Conservation (phyloP, 2,888 invertebrate species). For the Brachyopa scutellaris region DNA sequence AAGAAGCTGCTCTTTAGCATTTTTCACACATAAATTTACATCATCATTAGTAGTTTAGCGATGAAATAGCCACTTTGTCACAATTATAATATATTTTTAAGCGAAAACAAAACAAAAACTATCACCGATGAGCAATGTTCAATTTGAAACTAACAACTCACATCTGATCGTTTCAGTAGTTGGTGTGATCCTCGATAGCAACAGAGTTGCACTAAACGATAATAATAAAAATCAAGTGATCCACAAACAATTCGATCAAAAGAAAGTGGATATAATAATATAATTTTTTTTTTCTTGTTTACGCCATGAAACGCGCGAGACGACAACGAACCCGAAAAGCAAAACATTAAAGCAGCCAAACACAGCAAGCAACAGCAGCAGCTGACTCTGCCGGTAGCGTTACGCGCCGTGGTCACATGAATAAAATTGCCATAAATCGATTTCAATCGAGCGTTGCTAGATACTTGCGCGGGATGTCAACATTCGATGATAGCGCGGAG, state of each 20-base stretch:
- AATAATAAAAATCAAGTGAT: conserved; percentile 66
- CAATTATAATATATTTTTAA: too few species aligned
- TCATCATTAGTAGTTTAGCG: neutral
- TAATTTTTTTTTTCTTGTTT: conserved; percentile 40
- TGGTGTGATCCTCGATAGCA: conserved; percentile 63
- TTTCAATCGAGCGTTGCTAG: conserved; percentile 50
- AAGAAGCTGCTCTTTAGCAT: too few species aligned
- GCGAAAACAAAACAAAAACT: too few species aligned
- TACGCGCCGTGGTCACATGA: conserved; percentile 66
- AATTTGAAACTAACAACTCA: conserved; percentile 19
- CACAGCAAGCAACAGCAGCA: conserved; percentile 17
- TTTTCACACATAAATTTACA: conserved; percentile 44
- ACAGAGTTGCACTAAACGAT: conserved; percentile 59
- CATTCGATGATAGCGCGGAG: conserved; percentile 18
- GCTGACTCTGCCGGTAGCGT: conserved; percentile 65
- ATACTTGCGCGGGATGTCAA: conserved; percentile 25
- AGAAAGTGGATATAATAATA: conserved; percentile 64
- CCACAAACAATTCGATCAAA: conserved; percentile 64
- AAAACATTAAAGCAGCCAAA: conserved; percentile 25
- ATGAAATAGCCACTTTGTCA: conserved; percentile 4
- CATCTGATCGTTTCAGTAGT: conserved; percentile 4
- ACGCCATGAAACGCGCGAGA: conserved; percentile 31
- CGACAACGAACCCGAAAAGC: conserved; percentile 48
- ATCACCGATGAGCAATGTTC: neutral
- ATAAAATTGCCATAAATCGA: conserved; percentile 71